phyloP scores from a whole-genome alignment of 2,888 invertebrate species.

The Hofmannophila pseudospretella region DNA sequence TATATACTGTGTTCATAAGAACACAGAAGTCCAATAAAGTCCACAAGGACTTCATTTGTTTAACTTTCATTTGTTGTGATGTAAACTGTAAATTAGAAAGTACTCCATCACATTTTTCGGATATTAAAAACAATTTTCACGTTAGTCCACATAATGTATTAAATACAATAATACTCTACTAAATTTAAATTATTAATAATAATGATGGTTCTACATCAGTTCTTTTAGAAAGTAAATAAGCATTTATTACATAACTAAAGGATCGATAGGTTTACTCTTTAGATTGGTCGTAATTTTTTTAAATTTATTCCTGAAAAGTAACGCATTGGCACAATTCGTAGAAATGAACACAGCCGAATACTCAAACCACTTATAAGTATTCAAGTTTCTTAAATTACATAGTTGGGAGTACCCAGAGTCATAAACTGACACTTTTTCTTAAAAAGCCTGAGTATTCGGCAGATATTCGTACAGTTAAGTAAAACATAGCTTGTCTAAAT shows the following conservation, averaged over 20 bases:
- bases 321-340: conserved; percentile 41
- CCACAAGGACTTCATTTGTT: too few relatives aligned
- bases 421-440: background rate
- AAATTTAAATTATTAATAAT: conserved; percentile 45
- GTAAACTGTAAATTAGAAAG: too few relatives aligned
- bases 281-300: conserved; percentile 26
- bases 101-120: too few relatives aligned
- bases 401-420: background rate
- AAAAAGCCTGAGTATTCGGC: conserved; percentile 4
- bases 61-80: too few relatives aligned
- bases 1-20: too few relatives aligned
- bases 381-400: conserved; percentile 11
- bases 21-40: too few relatives aligned
- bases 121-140: too few relatives aligned
- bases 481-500: background rate
- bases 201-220: conserved; percentile 51
- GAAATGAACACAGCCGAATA: background rate
- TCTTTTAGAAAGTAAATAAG: conserved; percentile 38
- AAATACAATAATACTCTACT: conserved; percentile 56
- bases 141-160: conserved; percentile 11
- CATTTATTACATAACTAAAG: conserved; percentile 16
- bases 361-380: conserved; percentile 11
- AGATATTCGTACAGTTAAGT: background rate
- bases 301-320: conserved; percentile 22
- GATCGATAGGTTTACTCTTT: conserved; percentile 12